Evolutionary conservation across 2,888 invertebrate species (phyloP).

Genomic region (Lottia gigantea): DNA sequence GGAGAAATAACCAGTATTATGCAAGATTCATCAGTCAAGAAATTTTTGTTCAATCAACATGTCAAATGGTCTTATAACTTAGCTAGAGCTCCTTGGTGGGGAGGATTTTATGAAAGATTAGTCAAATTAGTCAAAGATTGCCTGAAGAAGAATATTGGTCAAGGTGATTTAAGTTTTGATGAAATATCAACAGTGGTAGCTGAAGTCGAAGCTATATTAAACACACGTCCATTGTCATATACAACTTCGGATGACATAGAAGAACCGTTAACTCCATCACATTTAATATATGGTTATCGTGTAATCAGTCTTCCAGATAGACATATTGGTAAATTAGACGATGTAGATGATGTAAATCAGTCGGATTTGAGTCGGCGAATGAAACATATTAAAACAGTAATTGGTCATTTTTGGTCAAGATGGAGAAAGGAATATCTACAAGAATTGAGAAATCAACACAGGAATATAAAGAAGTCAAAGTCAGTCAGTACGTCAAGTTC

Average conservation of each 20-base stretch:
- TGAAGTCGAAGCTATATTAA: slow-evolving; percentile 12
- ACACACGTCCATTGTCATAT: slow-evolving; percentile 5
- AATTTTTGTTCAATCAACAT: background rate
- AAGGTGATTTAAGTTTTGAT: background rate
- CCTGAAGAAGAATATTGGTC: slow-evolving; percentile 18
- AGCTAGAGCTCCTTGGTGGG: slow-evolving; percentile 19
- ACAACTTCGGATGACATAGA: background rate
- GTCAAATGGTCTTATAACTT: slow-evolving; percentile 18
- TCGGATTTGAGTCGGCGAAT: background rate
- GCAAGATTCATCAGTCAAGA: background rate
- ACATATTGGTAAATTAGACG: background rate
- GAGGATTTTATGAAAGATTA: slow-evolving; percentile 21
- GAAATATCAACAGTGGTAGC: slow-evolving; percentile 12
- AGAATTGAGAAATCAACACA: background rate
- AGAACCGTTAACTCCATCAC: slow-evolving; percentile 19
- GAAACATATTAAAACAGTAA: background rate
- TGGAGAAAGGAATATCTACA: background rate
- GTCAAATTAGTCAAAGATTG: slow-evolving; percentile 14
- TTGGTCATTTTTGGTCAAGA: background rate
- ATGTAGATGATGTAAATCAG: background rate
- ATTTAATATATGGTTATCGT: slow-evolving; percentile 16
- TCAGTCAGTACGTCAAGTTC: background rate
- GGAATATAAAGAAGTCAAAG: background rate
- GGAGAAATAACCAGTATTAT: background rate
- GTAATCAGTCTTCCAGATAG: slow-evolving; percentile 13